Evolutionary conservation across 2,797 vertebrate genomes (phyloP).

Genomic region (Cheirogaleus major): DNA sequence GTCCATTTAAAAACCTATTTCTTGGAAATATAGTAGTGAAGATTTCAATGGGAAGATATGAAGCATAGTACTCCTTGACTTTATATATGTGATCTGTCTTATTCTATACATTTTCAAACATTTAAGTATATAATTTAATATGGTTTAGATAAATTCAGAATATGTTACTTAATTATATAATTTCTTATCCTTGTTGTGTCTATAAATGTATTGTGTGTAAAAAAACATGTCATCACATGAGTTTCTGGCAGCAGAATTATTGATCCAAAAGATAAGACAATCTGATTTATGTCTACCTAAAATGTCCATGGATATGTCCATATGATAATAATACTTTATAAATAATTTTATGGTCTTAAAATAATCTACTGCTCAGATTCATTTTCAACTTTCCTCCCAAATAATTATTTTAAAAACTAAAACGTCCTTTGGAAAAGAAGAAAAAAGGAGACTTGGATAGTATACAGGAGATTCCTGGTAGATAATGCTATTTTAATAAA

Average conservation of each 20-base stretch:
- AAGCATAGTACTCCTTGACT: not conserved
- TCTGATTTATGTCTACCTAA: not conserved
- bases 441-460: not conserved
- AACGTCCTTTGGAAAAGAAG: constrained; percentile 22
- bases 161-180: not conserved
- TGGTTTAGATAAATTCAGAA: not conserved
- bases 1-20: not conserved
- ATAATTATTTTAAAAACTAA: constrained; percentile 51
- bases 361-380: constrained; percentile 33
- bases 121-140: not conserved
- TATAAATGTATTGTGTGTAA: not conserved
- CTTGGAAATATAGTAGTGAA: not conserved
- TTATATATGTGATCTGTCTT: not conserved
- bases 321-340: not conserved
- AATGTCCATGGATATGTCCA: not conserved
- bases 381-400: constrained; percentile 26
- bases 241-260: not conserved
- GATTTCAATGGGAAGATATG: not conserved
- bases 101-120: not conserved
- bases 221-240: not conserved
- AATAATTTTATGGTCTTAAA: constrained; percentile 25
- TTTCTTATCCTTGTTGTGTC: not conserved
- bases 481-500: constrained; percentile 68
- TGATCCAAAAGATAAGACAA: not conserved
- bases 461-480: constrained; percentile 63